Conservation (phyloP, 2,888 invertebrate genomes). For the Synanthedon formicaeformis region DNA sequence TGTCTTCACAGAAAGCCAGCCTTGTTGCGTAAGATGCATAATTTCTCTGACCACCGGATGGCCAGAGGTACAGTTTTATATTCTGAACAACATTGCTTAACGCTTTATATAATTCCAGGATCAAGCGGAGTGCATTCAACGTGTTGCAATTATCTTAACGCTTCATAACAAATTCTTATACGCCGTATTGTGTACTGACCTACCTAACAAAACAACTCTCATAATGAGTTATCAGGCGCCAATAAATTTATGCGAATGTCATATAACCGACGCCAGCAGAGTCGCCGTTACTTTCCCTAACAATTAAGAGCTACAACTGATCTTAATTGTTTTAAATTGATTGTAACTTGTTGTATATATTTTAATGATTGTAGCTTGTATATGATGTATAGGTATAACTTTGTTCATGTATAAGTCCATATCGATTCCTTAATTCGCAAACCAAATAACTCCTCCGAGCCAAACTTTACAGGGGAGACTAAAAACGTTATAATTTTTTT, state of each 20-base stretch:
- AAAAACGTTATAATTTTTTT: too few relatives aligned
- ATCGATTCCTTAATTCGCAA: too few relatives aligned
- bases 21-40: slow-evolving; percentile 37
- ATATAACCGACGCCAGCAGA: slow-evolving; percentile 5
- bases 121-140: slow-evolving; percentile 38
- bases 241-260: slow-evolving; percentile 3
- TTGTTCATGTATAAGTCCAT: too few relatives aligned
- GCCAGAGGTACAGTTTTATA: slow-evolving; percentile 35
- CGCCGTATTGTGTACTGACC: slow-evolving; percentile 26
- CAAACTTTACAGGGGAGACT: too few relatives aligned
- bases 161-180: slow-evolving; percentile 27
- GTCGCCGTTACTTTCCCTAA: slow-evolving; percentile 4
- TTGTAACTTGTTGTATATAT: too few relatives aligned
- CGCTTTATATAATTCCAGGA: slow-evolving; percentile 56
- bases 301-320: too few relatives aligned
- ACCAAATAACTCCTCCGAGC: too few relatives aligned
- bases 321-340: too few relatives aligned
- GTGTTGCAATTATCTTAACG: slow-evolving; percentile 46
- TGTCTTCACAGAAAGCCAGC: slow-evolving; percentile 32
- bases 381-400: too few relatives aligned
- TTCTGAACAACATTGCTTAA: slow-evolving; percentile 54
- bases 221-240: slow-evolving; percentile 2
- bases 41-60: slow-evolving; percentile 40
- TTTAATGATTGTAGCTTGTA: too few relatives aligned
- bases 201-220: slow-evolving; percentile 10